Evolutionary conservation across 2,113 vertebrate species (phyloP), one percentile per base, ranked within the genome.

Genomic region (Mormoops blainvillei): DNA sequence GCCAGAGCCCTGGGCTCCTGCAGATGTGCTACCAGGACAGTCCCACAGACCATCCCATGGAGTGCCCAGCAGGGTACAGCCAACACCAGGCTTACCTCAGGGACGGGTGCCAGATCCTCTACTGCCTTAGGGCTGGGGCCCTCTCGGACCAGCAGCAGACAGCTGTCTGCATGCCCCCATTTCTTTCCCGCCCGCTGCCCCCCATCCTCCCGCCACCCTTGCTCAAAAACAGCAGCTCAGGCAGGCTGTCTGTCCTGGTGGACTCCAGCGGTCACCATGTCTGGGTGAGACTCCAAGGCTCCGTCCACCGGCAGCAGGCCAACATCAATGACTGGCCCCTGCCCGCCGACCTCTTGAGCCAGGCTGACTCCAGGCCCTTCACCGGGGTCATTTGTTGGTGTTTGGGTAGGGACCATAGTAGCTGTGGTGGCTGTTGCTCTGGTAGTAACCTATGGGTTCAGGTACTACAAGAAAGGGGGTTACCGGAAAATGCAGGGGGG

Each of bases 21-120:
- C 86, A 89, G 18, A 36, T 71, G 38, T 89, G 78, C 13, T 54
- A 80, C 63, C 87, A 50, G 13, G 98, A 73, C 24, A 71, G 61
- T 1, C 2, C 56, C 54, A 45, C 26, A 1, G 28, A 41, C 16
- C 33, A 73, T 22, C 89, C 91, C 65, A 58, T 43, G 93, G 61
- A 94, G 28, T 99, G 99, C 93, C 98, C 98, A 19, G 82, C 90
- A 0, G 97, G 97, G 33, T 98, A 98, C 58, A 99, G 98, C 80
- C 98, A 99, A 67, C 98, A 98, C 94, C 97, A 98, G 2, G 98
- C 98, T 1, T 84, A 96, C 41, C 97, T 99, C 84, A 98, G 98
- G 0, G 98, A 99, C 7, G 98, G 98, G 2, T 98, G 98, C 94
- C 98, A 98, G 96, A 94, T 98, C 28, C 98, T 99, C 61, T 98